A percentile compares a stretch with the other conserved stretches of the same genome.
Conservation (phyloP, 1,140 invertebrate genomes). For the Aphelinus atriplicis region DNA sequence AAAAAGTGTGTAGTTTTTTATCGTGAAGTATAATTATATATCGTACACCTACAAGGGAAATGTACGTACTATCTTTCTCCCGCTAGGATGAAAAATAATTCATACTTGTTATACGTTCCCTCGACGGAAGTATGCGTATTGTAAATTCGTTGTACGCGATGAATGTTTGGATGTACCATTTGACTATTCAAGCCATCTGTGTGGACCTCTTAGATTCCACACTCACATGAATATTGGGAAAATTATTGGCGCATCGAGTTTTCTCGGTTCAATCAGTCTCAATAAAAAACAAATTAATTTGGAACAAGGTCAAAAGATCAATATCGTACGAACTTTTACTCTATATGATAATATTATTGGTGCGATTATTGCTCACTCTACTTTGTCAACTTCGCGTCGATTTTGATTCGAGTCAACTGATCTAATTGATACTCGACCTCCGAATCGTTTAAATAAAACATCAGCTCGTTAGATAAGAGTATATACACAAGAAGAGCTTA, state of each 20-base stretch:
- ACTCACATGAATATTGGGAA: background rate
- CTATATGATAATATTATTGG: too few species aligned
- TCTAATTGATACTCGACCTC: too few species aligned
- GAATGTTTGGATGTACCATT: background rate
- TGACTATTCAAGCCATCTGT: background rate
- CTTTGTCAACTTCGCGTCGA: too few species aligned
- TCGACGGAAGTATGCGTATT: too few species aligned
- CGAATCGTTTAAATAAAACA: too few species aligned
- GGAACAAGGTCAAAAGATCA: background rate
- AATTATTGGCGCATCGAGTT: too few species aligned
- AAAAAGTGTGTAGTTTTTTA: background rate
- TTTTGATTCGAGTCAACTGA: too few species aligned
- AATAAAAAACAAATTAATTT: background rate
- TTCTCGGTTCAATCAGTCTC: background rate
- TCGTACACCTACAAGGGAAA: too few species aligned
- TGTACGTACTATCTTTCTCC: too few species aligned
- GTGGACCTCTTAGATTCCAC: background rate
- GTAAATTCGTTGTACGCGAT: background rate
- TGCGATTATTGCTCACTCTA: too few species aligned
- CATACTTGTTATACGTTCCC: background rate
- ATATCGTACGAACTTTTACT: constrained; percentile 1
- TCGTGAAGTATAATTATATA: too few species aligned
- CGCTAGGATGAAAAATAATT: background rate
- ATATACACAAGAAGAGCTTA: constrained; percentile 7
- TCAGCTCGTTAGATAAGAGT: background rate